These are phyloP conservation scores for Carassius auratus DNA, from an alignment of 2,113 vertebrate genomes.

Conservation along the genomic window DNA sequence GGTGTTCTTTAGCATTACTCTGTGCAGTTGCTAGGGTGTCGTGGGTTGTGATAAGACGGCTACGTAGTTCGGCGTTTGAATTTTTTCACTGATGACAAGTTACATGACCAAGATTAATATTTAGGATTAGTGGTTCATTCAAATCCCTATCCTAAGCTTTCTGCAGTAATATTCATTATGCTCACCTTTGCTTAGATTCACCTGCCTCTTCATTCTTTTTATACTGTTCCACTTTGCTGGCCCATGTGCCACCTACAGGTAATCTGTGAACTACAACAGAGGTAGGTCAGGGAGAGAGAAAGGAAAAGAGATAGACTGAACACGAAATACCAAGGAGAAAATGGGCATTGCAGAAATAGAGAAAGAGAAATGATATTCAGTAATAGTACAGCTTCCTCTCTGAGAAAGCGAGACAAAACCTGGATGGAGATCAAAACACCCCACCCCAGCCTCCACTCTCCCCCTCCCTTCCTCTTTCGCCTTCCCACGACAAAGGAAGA, in stretches of 20 bases:
- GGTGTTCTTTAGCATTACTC: not conserved
- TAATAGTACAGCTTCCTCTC: slow-evolving; percentile 56
- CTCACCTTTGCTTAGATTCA: not conserved
- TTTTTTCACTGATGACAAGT: too few relatives aligned
- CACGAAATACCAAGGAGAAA: not conserved
- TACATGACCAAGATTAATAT: not conserved
- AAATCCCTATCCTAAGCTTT: not conserved
- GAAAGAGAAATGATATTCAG: slow-evolving; percentile 13
- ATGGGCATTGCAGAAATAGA: not conserved
- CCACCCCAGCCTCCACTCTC: slow-evolving; percentile 68
- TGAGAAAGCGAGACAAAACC: slow-evolving; percentile 72
- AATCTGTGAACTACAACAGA: slow-evolving; percentile 55
- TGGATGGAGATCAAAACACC: slow-evolving; percentile 77
- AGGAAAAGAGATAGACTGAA: not conserved
- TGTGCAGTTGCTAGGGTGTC: not conserved
- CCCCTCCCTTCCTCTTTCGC: slow-evolving; percentile 63
- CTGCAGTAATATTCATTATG: not conserved
- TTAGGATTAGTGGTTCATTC: not conserved
- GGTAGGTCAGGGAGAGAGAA: slow-evolving; percentile 38
- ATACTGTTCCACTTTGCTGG: not conserved
- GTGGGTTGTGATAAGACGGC: not conserved
- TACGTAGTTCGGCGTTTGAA: not conserved
- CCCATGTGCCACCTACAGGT: slow-evolving; percentile 67
- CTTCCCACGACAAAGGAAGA: slow-evolving; percentile 68
- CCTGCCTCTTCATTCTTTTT: not conserved